Evolutionary conservation across 2,888 invertebrate genomes (phyloP).

Genomic region (Drosophila meridiana): DNA sequence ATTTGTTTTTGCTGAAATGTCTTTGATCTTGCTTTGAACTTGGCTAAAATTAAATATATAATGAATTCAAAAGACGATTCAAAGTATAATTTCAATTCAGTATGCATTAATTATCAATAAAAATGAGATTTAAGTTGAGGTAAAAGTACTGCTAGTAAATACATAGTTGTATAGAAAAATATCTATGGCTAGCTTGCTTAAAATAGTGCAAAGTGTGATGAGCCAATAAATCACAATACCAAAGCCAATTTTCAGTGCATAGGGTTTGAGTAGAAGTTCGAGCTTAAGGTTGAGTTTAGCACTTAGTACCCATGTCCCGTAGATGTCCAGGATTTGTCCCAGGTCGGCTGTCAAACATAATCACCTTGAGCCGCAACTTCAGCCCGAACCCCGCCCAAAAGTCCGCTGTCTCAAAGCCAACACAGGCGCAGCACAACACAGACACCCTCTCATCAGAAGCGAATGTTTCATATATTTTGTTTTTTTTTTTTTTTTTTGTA

Average conservation of each 20-base stretch:
- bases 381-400: slow-evolving; percentile 14
- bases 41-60: not conserved
- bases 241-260: slow-evolving; percentile 51
- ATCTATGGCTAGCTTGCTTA: too few relatives aligned
- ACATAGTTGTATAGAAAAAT: not conserved
- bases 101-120: not conserved
- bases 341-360: slow-evolving; percentile 78
- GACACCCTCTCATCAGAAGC: slow-evolving; percentile 47
- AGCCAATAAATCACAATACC: slow-evolving; percentile 62
- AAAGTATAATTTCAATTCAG: not conserved
- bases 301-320: slow-evolving; percentile 74
- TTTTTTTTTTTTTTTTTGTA: slow-evolving; percentile 31
- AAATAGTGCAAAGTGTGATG: slow-evolving; percentile 4
- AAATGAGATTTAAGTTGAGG: not conserved
- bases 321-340: slow-evolving; percentile 65
- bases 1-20: not conserved
- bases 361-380: slow-evolving; percentile 69
- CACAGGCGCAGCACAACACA: not conserved
- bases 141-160: not conserved
- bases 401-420: not conserved
- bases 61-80: not conserved
- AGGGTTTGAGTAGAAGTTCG: not conserved
- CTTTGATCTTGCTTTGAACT: not conserved
- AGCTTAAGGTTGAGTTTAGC: slow-evolving; percentile 23
- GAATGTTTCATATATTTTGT: slow-evolving; percentile 9